phyloP scores from a whole-genome alignment of 2,888 invertebrate genomes.

The Plagodis pulveraria region DNA sequence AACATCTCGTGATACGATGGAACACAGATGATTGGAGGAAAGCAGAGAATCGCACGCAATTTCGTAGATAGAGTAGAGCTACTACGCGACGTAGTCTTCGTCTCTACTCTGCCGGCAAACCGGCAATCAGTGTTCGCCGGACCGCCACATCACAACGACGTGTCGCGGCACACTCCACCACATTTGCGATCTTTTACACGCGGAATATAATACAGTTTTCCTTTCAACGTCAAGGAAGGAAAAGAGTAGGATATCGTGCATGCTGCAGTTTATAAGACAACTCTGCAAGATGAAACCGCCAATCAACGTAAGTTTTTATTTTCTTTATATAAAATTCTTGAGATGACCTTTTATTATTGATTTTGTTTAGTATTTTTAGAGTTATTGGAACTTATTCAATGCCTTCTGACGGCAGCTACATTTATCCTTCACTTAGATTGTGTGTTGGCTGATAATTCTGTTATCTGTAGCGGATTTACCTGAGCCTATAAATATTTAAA shows the following conservation, averaged over 20 bases:
- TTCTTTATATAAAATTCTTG: slow-evolving; percentile 6
- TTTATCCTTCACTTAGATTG: too few species aligned
- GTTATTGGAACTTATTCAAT: too few species aligned
- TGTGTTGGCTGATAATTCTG: too few species aligned
- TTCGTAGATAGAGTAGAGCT: slow-evolving; percentile 23
- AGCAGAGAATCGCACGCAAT: slow-evolving; percentile 27
- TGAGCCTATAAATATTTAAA: too few species aligned
- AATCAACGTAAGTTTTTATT: slow-evolving; percentile 67
- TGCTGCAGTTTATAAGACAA: slow-evolving; percentile 67
- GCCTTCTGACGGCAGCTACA: too few species aligned
- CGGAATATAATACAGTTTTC: slow-evolving; percentile 31
- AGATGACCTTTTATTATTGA: slow-evolving; percentile 7
- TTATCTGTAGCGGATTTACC: too few species aligned
- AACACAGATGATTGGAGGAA: slow-evolving; percentile 10
- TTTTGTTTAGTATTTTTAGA: not conserved
- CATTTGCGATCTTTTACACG: slow-evolving; percentile 51
- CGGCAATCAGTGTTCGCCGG: slow-evolving; percentile 66
- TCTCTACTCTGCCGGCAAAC: not conserved
- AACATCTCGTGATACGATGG: not conserved
- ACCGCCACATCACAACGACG: slow-evolving; percentile 56
- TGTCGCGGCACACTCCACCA: slow-evolving; percentile 60
- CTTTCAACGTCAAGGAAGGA: slow-evolving; percentile 2
- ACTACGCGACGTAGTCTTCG: too few species aligned
- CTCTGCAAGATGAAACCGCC: slow-evolving; percentile 79
- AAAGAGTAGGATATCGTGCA: slow-evolving; percentile 43